Evolutionary conservation across 2,113 vertebrate genomes (phyloP).

Genomic region (Oryctolagus cuniculus): DNA sequence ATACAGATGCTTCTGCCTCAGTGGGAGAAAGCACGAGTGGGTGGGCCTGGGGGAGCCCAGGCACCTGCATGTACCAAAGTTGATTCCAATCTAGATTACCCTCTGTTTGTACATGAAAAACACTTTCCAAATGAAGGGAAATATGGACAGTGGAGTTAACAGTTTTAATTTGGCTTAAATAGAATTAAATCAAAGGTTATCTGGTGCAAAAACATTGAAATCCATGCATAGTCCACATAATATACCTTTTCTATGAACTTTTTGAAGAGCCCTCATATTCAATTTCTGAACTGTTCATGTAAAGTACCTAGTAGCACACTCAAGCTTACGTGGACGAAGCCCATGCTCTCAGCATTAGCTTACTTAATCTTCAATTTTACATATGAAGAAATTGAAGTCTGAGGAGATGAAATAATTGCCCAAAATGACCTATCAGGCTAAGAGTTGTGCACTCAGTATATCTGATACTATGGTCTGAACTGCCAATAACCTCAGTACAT

Average conservation of each 20-base stretch:
- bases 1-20: neutral
- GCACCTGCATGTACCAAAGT: neutral
- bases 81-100: neutral
- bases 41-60: neutral
- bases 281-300: neutral
- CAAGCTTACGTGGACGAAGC: neutral
- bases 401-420: conserved; percentile 2
- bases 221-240: no score
- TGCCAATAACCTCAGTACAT: neutral
- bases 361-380: neutral
- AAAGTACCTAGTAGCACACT: neutral
- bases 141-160: no score
- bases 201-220: no score
- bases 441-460: neutral
- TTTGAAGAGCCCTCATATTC: neutral
- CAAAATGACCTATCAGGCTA: neutral
- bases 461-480: neutral
- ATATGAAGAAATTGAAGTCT: conserved; percentile 20
- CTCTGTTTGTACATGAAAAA: neutral
- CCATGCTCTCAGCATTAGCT: neutral
- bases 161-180: no score
- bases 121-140: neutral
- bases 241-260: no score
- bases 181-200: no score
- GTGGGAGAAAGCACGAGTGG: neutral